phyloP scores from a whole-genome alignment of 1,140 invertebrate genomes.

The Akabosia matsudoensis region DNA sequence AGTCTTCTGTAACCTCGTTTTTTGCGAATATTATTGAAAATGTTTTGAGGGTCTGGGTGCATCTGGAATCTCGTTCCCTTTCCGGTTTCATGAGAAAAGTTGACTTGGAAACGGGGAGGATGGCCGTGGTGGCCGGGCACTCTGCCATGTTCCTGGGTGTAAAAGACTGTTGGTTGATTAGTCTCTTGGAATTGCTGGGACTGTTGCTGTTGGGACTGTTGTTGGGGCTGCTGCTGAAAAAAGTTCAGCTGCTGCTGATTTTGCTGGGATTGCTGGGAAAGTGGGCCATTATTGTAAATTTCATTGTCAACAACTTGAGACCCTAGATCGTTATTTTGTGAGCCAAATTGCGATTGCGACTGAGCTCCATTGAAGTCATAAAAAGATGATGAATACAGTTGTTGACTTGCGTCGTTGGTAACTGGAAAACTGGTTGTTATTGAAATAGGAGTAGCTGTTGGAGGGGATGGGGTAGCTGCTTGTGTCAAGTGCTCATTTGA shows the following conservation, averaged over 20 bases:
- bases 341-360: slow-evolving; percentile 44
- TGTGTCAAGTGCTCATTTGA: background rate
- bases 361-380: background rate
- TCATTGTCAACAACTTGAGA: background rate
- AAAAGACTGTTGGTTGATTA: slow-evolving; percentile 6
- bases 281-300: slow-evolving; percentile 43
- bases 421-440: slow-evolving; percentile 17
- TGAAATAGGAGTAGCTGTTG: slow-evolving; percentile 21
- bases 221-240: slow-evolving; percentile 52
- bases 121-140: background rate
- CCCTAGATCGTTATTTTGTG: slow-evolving; percentile 44
- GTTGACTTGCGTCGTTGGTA: background rate
- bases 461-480: background rate
- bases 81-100: background rate
- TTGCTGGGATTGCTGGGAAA: slow-evolving; percentile 29
- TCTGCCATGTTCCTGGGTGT: slow-evolving; percentile 46
- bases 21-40: background rate
- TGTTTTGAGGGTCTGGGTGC: background rate
- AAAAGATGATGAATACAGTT: background rate
- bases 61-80: background rate
- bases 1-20: slow-evolving; percentile 15
- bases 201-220: slow-evolving; percentile 48
- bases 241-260: slow-evolving; percentile 38
- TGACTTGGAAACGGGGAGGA: background rate
- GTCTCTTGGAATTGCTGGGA: slow-evolving; percentile 44